phyloP scores from a whole-genome alignment of 2,797 vertebrate species.

The Balearica regulorum region DNA sequence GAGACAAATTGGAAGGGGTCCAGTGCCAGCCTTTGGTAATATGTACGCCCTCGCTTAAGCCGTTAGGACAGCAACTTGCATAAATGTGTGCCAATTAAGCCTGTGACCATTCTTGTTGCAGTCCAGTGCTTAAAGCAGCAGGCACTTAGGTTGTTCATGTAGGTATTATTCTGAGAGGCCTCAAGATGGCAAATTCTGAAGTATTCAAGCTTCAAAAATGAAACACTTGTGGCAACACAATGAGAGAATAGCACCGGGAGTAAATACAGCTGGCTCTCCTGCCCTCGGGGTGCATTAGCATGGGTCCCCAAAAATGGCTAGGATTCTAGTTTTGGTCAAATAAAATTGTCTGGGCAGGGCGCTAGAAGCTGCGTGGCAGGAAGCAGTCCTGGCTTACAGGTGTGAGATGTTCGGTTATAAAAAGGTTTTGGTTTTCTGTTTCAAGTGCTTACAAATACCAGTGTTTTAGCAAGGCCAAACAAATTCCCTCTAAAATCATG shows the following conservation, averaged over 20 bases:
- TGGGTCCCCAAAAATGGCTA: neutral
- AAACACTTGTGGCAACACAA: neutral
- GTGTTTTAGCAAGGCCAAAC: conserved; percentile 25
- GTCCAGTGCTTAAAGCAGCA: neutral
- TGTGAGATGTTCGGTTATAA: neutral
- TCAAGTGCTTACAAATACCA: neutral
- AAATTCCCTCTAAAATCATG: conserved; percentile 34
- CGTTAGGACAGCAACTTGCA: conserved; percentile 10
- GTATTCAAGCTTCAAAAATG: neutral
- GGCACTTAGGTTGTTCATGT: neutral
- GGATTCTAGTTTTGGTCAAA: neutral
- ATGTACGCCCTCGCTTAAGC: neutral
- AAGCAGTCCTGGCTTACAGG: neutral
- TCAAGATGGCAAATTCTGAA: neutral
- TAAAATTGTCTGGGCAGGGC: neutral
- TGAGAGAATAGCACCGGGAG: neutral
- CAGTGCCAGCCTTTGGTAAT: conserved; percentile 12
- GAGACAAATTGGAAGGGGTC: conserved; percentile 24
- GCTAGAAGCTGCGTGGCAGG: neutral
- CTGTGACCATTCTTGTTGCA: neutral
- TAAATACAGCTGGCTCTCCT: neutral
- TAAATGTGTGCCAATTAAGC: conserved; percentile 11
- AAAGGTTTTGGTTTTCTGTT: neutral
- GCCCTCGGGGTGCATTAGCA: fast-evolving
- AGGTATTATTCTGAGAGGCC: neutral